Evolutionary conservation across 2,113 vertebrate genomes (phyloP), one percentile per base, ranked within the genome.

Genomic region (Lagopus leucura): DNA sequence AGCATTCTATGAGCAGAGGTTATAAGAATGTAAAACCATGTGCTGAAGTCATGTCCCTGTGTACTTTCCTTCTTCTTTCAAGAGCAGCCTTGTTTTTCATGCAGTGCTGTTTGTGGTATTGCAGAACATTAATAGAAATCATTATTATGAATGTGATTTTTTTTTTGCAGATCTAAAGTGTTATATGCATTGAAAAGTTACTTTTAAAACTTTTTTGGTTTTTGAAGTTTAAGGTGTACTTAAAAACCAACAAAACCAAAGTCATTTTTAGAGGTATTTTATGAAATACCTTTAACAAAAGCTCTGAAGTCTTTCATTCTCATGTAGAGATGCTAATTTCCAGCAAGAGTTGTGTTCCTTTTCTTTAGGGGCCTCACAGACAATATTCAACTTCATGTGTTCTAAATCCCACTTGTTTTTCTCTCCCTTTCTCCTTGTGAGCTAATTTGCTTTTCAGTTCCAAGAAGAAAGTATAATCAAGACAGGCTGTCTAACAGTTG

Each of bases 271-370:
- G 64, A 79, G 28, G 11, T 78, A 55, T 71, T 79, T 52, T 22
- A 45, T 24, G 32, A 70, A 65, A 82, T 65, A 57, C 16, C 57
- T 87, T 21, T n/a, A 82, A 43, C 14, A 9, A 64, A 8, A 28
- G 47, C 22, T 13, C 7, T 40, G 10, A 43, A 66, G 5, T 73
- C 32, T 45, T 27, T 21, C 1, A 3, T 47, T 20, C 17, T 43
- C 43, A 21, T 1, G 0, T 1, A 72, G 69, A 34, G 19, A 25
- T 1, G 1, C 4, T 16, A 18, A 55, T 58, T 73, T 55, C 38
- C 40, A 54, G n/a, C 13, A 57, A 40, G 40, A n/a, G 32, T 40
- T 74, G 30, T 27, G 32, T 12, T 13, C 6, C 54, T 61, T 74
- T 21, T 72, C 30, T 27, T 43, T 43, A 43, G 40, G 17, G 5